Conservation (phyloP, 2,797 vertebrate genomes). For the Denticeps clupeoides region DNA sequence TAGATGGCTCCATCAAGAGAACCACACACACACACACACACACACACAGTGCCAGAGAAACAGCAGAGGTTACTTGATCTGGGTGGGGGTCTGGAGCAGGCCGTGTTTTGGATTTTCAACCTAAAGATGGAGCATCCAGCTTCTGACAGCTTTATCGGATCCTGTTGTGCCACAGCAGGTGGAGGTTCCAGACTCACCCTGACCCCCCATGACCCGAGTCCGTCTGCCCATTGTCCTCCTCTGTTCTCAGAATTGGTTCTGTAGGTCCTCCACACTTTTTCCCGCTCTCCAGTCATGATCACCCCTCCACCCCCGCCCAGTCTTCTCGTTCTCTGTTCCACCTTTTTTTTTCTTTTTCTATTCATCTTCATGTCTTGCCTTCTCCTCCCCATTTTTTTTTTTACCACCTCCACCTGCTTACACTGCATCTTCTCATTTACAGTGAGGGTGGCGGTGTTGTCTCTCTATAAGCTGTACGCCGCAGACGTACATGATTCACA, state of each 20-base stretch:
- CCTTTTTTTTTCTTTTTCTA: background rate
- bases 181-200: too few relatives aligned
- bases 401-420: background rate
- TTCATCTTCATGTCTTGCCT: constrained; percentile 17
- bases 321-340: background rate
- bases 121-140: too few relatives aligned
- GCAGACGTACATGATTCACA: too few relatives aligned
- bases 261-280: constrained; percentile 55
- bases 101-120: too few relatives aligned
- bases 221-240: too few relatives aligned
- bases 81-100: constrained; percentile 65
- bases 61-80: constrained; percentile 56
- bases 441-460: too few relatives aligned
- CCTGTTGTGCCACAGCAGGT: constrained; percentile 59
- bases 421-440: constrained; percentile 7
- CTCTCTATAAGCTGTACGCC: too few relatives aligned
- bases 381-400: background rate
- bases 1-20: background rate
- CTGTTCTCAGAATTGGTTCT: constrained; percentile 50
- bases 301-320: constrained; percentile 18
- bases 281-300: constrained; percentile 26
- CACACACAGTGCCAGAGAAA: constrained; percentile 21
- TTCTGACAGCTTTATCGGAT: too few relatives aligned
- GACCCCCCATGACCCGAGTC: too few relatives aligned
- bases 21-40: background rate